These are phyloP conservation scores for Turritopsis dohrnii DNA, from an alignment of 30 jellyfish, hydroid and myxozoan species.

Conservation along the genomic window DNA sequence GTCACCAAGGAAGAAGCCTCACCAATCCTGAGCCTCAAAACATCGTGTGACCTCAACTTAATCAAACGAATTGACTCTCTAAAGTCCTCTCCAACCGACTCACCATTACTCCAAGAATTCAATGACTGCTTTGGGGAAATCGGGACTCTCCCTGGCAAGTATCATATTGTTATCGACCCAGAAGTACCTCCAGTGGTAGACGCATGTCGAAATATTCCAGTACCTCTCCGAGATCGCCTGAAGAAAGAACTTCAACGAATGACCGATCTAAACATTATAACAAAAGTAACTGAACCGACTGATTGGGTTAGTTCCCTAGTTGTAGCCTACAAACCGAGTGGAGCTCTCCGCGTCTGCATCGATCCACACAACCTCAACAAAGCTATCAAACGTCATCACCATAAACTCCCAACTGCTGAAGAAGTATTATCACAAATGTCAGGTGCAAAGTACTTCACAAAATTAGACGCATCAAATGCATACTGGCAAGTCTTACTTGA, in stretches of 20 bases:
- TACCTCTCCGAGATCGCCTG: slow-evolving; percentile 38
- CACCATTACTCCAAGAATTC: slow-evolving; percentile 20
- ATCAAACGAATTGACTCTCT: slow-evolving; percentile 6
- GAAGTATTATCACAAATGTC: slow-evolving; percentile 55
- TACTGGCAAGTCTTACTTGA: no score
- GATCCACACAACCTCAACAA: slow-evolving; percentile 71
- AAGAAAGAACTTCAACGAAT: slow-evolving; percentile 55
- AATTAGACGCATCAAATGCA: slow-evolving; percentile 56
- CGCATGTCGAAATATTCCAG: slow-evolving; percentile 40
- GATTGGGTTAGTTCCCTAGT: slow-evolving; percentile 74
- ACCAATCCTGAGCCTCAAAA: slow-evolving; percentile 8
- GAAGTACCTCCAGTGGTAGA: slow-evolving; percentile 53
- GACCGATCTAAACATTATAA: slow-evolving; percentile 38
- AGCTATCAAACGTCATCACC: slow-evolving; percentile 62
- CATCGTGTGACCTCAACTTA: slow-evolving; percentile 5
- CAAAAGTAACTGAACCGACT: slow-evolving; percentile 51
- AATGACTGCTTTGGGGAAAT: slow-evolving; percentile 67
- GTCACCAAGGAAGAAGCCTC: slow-evolving; percentile 10
- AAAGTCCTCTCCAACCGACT: neutral
- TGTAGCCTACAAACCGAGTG: slow-evolving; percentile 49
- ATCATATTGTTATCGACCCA: slow-evolving; percentile 53
- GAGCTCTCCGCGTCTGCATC: slow-evolving; percentile 58
- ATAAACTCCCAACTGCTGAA: slow-evolving; percentile 59
- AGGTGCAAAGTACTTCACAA: slow-evolving; percentile 58
- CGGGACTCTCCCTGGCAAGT: slow-evolving; percentile 57